Evolutionary conservation across 2,113 vertebrate species (phyloP), one percentile per base, ranked within the genome.

Genomic region (Cathartes aura): DNA sequence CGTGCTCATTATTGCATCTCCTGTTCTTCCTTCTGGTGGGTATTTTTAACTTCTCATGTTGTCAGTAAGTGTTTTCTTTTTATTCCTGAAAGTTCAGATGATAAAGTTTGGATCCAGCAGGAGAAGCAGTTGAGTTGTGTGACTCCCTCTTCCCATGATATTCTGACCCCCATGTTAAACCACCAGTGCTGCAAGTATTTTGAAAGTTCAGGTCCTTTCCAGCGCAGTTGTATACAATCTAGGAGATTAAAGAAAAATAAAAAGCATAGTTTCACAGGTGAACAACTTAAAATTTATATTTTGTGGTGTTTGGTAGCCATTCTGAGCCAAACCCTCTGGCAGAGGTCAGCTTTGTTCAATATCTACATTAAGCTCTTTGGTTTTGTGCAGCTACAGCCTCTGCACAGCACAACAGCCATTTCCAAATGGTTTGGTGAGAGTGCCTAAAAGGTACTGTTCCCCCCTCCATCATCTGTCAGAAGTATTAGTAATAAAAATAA

Each of bases 1-100:
- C 1, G 0, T 58, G n/a, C 20, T 92, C 0, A 0, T 60, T 81
- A 27, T 24, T 86, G 5, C 27, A 81, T 71, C 63, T 64, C 34
- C 53, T 85, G 12, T 52, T 87, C 18, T 27, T 92, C 74, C 27
- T 88, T 72, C 34, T 94, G 62, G 45, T 83, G 16, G 47, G 42
- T 76, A 75, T 86, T 89, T 94, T 97, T 80, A 86, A 71, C 50
- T 93, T 66, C 24, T 60, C 30, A 12, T 29, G 50, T 75, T 90
- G 70, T 68, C 80, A 88, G 15, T 20, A 47, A 76, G 30, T 45
- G 20, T 67, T 79, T 68, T 40, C 34, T 75, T 93, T 59, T 82
- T 38, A 81, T 58, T 93, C 38, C 47, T 84, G 23, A 60, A 84
- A 75, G 52, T 67, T 82, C 38, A 75, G 45, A 24, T 43, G 43